Evolutionary conservation across 2,113 vertebrate species (phyloP), one percentile per base, ranked within the genome.

Genomic region (Xyliphius kryptos): DNA sequence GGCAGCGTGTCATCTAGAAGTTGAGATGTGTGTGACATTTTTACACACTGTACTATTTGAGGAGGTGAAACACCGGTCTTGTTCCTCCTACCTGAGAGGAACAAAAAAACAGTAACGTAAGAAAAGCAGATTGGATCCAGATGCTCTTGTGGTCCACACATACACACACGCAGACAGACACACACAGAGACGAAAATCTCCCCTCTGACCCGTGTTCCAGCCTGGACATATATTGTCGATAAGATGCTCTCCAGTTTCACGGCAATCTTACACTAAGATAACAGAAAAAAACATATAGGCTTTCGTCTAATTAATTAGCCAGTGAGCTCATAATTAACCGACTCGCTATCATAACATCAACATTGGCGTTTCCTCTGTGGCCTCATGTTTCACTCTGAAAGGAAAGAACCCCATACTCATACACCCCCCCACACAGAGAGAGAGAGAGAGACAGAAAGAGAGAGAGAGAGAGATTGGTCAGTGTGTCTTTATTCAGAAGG

Each of bases 31-130:
- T n/a, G n/a, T n/a, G n/a, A n/a, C n/a, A n/a, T n/a, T n/a, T 80
- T 82, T 86, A 74, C 89, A 87, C 79, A 78, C 72, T 67, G 66
- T 87, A 89, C 87, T 51, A 6, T 86, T 89, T 89, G 86, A 88
- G 85, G 83, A 80, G 85, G 80, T 84, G 81, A 90, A 90, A 82
- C 74, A 74, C 68, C 77, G 82, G 71, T 70, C 79, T 86, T 77
- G 62, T 46, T 83, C 81, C 86, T 81, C 80, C 87, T 81, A 81
- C 70, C 79, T 76, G 77, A 22, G 20, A 59, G 41, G 22, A 58
- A 46, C 5, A 78, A 20, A 55, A 78, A 76, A 63, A 71, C 77
- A 40, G 19, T n/a, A n/a, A n/a, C n/a, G n/a, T n/a, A n/a, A n/a
- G n/a, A n/a, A n/a, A n/a, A n/a, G n/a, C n/a, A n/a, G 70, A 77